Base-by-base conservation (phyloP, 2,797 vertebrate species). In the Phrynocephalus guinanensis region DNA sequence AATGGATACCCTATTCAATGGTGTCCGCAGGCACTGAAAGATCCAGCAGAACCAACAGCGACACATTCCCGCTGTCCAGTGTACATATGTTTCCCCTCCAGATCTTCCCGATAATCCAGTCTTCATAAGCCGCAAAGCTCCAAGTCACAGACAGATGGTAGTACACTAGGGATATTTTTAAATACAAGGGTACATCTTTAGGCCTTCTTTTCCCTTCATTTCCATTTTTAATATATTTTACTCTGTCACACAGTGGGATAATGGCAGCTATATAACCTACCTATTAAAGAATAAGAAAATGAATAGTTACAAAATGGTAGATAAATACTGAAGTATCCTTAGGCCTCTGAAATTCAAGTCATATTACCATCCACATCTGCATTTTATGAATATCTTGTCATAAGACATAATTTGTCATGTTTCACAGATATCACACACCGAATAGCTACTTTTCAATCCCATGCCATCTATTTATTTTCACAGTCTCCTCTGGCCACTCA, bases 381-480 rank as follows among this genome's bases (percentile, higher is more conserved):
- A 68, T 5, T 73, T 89, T 2, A n/a, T 88, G 16, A 66, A 1
- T 83, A 87, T 75, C 88, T 90, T 83, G 5, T 26, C 79, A 88
- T 86, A 33, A 90, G 0, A 0, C 78, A 13, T 44, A 81, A 6
- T 86, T 83, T 85, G 83, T 83, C 77, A 24, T 86, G 83, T 88
- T 90, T 67, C 0, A 1, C 79, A 90, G 67, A 18, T 78, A 28
- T 16, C 20, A 30, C 80, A 81, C 86, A 88, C 73, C 88, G 83
- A 90, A 85, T 82, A 93, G 90, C 85, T 93, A 67, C 89, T 89
- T 93, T 89, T 84, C 78, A 92, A 93, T 94, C 91, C 22, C 66
- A 82, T 93, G 80, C 88, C 83, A 91, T 26, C 80, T 79, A 83
- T 89, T 86, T 85, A 86, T 44, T 80, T 89, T 89, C 68, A 80